Conservation (phyloP, 2,888 invertebrate genomes). For the Heliothis peltigera region DNA sequence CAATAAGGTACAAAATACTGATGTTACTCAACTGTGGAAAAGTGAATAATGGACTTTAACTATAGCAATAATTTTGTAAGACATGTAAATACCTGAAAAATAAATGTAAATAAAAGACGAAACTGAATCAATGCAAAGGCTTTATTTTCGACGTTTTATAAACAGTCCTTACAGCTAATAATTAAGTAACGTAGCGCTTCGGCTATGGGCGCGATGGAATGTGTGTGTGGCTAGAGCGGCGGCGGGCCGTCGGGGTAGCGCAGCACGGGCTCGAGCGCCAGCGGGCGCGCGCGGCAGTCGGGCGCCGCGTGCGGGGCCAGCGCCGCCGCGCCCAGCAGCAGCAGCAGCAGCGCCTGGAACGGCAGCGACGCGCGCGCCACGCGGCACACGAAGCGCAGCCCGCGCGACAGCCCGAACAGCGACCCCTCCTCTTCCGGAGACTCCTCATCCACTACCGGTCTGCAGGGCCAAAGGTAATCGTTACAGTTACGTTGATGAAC, state of each 20-base stretch:
- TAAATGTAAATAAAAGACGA: conserved; percentile 71
- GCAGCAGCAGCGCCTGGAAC: conserved; percentile 97
- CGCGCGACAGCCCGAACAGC: conserved; percentile 89
- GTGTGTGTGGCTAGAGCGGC: conserved; percentile 89
- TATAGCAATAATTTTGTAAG: not conserved
- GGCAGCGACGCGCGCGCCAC: conserved; percentile 97
- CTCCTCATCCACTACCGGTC: conserved; percentile 69
- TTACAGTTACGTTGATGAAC: not conserved
- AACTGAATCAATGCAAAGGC: conserved; percentile 86
- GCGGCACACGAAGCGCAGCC: conserved; percentile 96
- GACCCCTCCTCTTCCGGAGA: conserved; percentile 75
- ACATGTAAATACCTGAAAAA: not conserved
- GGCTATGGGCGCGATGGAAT: conserved; percentile 54
- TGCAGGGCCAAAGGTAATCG: conserved; percentile 47
- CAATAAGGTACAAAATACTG: not conserved
- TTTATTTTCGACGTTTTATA: conserved; percentile 84
- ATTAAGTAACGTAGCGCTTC: conserved; percentile 88
- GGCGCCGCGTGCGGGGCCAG: conserved; percentile 96
- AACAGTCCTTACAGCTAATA: conserved; percentile 86
- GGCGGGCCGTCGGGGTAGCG: conserved; percentile 98
- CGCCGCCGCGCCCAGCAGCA: conserved; percentile 97
- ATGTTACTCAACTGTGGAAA: not conserved
- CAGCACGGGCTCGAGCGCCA: conserved; percentile 95
- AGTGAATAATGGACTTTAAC: not conserved
- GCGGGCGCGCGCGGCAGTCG: conserved; percentile 94